Evolutionary conservation across 2,113 vertebrate genomes (phyloP), one percentile per base, ranked within the genome.

Genomic region (Pongo abelii): DNA sequence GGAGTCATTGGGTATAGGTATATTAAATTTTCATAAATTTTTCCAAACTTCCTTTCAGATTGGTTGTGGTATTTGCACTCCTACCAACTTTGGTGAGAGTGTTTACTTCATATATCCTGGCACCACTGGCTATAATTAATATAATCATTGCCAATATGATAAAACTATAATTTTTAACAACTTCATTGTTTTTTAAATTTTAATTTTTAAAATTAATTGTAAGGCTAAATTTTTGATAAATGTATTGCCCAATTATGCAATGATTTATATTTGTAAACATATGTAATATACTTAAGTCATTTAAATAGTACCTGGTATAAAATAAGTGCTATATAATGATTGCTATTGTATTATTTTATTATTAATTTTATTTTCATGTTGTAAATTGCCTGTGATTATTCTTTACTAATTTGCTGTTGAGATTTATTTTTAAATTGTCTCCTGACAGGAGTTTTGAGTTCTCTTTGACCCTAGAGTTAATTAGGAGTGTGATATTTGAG

Each of bases 301-400:
- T 86, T 90, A 89, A 86, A 57, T 75, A 81, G 32, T 52, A 81
- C 43, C 5, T 89, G 38, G 17, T 40, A 90, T 46, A 89, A 92
- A 84, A 75, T 13, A 77, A 80, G 17, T 85, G 40, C 20, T 81
- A 17, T 59, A 20, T 75, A 84, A 2, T 52, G 43, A 61, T 59
- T 86, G 27, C 5, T 86, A 50, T 81, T 75, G 87, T 35, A 57
- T 55, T 22, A 38, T 81, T n/a, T 55, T 85, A 55, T 79, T 59
- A 55, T 77, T 91, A 74, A 75, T 81, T 59, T 86, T 85, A 81
- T 64, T 86, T 59, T 95, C 89, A 80, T 64, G 64, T 93, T 81
- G 23, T 81, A 86, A 93, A 67, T 80, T 74, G 20, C 43, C 38
- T 95, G 8, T 72, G 6, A 55, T 93, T 89, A 78, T 78, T 4